These are phyloP conservation scores for Botia kubotai DNA, from an alignment of 2,797 vertebrate genomes.

Conservation along the genomic window DNA sequence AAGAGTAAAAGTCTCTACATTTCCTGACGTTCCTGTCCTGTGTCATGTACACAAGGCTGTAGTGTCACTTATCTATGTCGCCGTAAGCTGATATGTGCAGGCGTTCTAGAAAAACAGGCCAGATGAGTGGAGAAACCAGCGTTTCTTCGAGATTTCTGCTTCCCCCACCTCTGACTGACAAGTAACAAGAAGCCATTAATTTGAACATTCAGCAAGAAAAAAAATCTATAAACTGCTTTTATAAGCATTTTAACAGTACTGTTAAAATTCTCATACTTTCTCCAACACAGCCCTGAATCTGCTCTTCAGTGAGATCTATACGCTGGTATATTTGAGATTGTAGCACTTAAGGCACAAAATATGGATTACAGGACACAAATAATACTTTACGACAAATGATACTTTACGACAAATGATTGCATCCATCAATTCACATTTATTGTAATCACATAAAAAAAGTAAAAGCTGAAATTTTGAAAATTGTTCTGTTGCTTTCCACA, in stretches of 20 bases:
- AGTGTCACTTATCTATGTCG: constrained; percentile 37
- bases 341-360: background rate
- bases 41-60: constrained; percentile 40
- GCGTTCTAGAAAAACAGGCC: background rate
- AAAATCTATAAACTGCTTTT: background rate
- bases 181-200: constrained; percentile 62
- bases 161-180: constrained; percentile 42
- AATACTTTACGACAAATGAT: background rate
- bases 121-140: constrained; percentile 7
- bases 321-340: background rate
- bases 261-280: background rate
- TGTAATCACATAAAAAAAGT: background rate
- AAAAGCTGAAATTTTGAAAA: background rate
- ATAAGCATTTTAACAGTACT: background rate
- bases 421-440: background rate
- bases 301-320: constrained; percentile 19
- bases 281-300: background rate
- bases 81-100: constrained; percentile 20
- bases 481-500: background rate
- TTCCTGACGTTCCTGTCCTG: constrained; percentile 30
- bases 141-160: background rate
- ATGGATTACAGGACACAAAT: too few relatives aligned
- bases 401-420: background rate
- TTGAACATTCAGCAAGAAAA: constrained; percentile 45
- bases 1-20: constrained; percentile 60